Conservation (phyloP, 2,888 invertebrate species). For the Dastarcus helophoroides region DNA sequence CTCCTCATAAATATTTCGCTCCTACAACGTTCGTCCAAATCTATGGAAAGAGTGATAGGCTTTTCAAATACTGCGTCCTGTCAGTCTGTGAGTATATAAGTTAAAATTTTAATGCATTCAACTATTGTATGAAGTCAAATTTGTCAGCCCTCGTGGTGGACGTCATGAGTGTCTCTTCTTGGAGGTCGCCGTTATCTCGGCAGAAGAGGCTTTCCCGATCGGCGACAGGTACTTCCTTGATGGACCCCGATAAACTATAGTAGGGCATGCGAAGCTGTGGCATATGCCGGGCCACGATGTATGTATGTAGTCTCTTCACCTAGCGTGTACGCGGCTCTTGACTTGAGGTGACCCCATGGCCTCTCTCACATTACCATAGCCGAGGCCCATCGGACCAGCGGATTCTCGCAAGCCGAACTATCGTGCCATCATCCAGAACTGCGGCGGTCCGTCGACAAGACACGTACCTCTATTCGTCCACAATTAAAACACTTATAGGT, state of each 20-base stretch:
- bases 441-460: constrained; percentile 25
- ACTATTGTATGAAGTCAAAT: too few species aligned
- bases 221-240: constrained; percentile 25
- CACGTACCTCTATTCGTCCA: constrained; percentile 34
- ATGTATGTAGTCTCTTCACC: constrained; percentile 28
- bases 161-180: too few species aligned
- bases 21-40: too few species aligned
- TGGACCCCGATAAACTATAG: constrained; percentile 27
- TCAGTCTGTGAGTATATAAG: too few species aligned
- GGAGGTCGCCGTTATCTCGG: too few species aligned
- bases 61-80: too few species aligned
- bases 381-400: constrained; percentile 29
- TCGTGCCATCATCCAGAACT: constrained; percentile 12
- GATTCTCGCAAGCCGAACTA: constrained; percentile 21
- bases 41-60: too few species aligned
- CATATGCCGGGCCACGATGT: constrained; percentile 22
- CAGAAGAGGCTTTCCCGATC: too few species aligned
- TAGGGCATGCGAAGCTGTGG: constrained; percentile 28
- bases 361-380: constrained; percentile 38
- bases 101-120: too few species aligned
- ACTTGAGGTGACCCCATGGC: constrained; percentile 36
- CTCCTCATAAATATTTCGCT: too few species aligned
- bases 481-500: constrained; percentile 38
- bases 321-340: constrained; percentile 35
- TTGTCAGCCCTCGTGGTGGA: too few species aligned